These are phyloP conservation scores for Caiman crocodilus DNA, from an alignment of 2,797 vertebrate genomes.

Conservation along the genomic window DNA sequence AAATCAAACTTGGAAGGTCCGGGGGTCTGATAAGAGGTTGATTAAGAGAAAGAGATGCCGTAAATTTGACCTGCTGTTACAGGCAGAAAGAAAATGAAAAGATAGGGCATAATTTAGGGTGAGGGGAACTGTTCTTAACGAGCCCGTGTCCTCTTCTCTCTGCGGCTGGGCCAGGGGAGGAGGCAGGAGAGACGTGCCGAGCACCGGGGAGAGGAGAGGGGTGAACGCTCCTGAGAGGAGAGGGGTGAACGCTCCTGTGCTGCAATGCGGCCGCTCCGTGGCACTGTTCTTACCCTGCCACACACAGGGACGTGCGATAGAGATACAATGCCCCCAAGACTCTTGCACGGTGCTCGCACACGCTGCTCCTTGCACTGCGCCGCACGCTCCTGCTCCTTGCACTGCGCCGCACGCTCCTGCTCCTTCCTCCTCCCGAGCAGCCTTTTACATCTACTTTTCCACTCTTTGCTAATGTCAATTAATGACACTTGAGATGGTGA, in stretches of 20 bases:
- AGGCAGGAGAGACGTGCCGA: neutral
- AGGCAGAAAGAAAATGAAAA: slow-evolving; percentile 74
- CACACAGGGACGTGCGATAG: accelerated
- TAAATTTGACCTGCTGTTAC: slow-evolving; percentile 81
- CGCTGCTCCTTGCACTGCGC: neutral
- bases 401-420: neutral
- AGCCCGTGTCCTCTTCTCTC: neutral
- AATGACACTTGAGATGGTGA: slow-evolving; percentile 21
- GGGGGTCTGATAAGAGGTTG: slow-evolving; percentile 66
- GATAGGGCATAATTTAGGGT: slow-evolving; percentile 75
- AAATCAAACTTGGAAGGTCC: slow-evolving; percentile 64
- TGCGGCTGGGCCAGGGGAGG: neutral
- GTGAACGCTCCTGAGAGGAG: neutral
- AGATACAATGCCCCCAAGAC: neutral
- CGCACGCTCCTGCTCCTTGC: neutral
- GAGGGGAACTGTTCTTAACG: slow-evolving; percentile 38
- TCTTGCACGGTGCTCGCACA: accelerated
- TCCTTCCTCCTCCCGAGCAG: neutral
- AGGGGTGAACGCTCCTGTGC: no score
- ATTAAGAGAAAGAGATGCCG: slow-evolving; percentile 57
- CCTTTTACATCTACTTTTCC: neutral
- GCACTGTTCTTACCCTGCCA: neutral
- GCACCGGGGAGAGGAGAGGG: neutral
- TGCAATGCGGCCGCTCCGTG: no score
- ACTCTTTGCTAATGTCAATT: slow-evolving; percentile 38